These are phyloP conservation scores for Conus betulinus DNA, from an alignment of 1,140 invertebrate genomes.

Conservation along the genomic window DNA sequence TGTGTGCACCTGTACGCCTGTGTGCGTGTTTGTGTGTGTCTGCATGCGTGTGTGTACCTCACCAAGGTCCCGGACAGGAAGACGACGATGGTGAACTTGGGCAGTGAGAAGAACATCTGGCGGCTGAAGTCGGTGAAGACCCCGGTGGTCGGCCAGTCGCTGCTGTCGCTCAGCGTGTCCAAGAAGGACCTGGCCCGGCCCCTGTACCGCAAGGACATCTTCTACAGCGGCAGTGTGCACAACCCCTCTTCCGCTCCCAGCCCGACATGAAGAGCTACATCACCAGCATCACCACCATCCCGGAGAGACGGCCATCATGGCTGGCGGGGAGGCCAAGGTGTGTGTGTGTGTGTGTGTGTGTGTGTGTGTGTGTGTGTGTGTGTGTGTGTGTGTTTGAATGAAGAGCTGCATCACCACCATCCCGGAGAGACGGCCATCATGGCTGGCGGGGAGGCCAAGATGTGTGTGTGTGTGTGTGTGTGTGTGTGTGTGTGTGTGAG, in stretches of 20 bases:
- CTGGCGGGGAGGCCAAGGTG: constrained; percentile 72
- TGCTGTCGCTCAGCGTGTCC: constrained; percentile 48
- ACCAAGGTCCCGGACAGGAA: no score
- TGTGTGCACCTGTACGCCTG: not conserved
- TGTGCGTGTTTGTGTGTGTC: not conserved
- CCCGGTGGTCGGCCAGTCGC: not conserved
- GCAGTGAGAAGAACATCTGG: constrained; percentile 24
- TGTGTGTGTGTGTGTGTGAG: not conserved
- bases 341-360: constrained; percentile 17
- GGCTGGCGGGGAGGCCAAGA: no score
- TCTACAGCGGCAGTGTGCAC: constrained; percentile 95
- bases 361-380: not conserved
- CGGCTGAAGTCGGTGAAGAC: constrained; percentile 32
- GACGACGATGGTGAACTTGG: no score
- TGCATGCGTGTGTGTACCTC: not conserved
- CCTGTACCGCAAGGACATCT: constrained; percentile 96
- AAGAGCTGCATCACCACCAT: not conserved
- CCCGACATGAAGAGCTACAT: constrained; percentile 84
- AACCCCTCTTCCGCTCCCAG: constrained; percentile 93
- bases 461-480: not conserved
- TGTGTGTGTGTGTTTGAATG: not conserved
- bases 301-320: constrained; percentile 53
- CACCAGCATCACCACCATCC: constrained; percentile 73
- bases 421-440: no score
- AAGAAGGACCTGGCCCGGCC: constrained; percentile 86